Percentiles rank a stretch among this genome's conserved stretches.
Evolutionary conservation across 2,797 vertebrate genomes (phyloP).

Genomic region (Anas capensis): DNA sequence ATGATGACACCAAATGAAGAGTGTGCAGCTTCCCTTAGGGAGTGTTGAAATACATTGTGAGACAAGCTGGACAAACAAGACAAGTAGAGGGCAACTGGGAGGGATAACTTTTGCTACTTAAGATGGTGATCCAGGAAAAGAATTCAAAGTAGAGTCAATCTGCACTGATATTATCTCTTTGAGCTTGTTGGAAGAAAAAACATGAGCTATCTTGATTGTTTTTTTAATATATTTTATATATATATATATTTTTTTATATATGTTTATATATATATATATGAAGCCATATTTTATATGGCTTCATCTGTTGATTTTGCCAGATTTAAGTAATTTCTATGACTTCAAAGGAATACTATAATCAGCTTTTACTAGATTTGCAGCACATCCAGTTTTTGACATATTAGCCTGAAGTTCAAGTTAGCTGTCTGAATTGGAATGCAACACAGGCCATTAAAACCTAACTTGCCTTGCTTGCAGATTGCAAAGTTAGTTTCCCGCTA

Average conservation of each 20-base stretch:
- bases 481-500: neutral
- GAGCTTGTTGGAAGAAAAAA: neutral
- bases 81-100: neutral
- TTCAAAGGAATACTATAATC: neutral
- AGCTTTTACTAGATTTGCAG: neutral
- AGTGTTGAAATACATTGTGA: neutral
- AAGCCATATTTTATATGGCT: neutral
- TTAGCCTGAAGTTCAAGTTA: neutral
- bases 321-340: neutral
- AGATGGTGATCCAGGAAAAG: neutral
- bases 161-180: neutral
- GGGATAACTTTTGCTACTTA: neutral
- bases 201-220: neutral
- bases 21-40: neutral
- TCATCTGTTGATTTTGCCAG: neutral
- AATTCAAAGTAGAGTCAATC: neutral
- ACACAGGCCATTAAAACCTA: neutral
- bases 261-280: too few relatives aligned
- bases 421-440: neutral
- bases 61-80: neutral
- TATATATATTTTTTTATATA: too few relatives aligned
- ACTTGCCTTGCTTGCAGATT: neutral
- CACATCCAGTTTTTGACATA: neutral
- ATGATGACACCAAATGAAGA: neutral
- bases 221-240: too few relatives aligned